Evolutionary conservation across 2,113 vertebrate genomes (phyloP).

Genomic region (Mus spicilegus): DNA sequence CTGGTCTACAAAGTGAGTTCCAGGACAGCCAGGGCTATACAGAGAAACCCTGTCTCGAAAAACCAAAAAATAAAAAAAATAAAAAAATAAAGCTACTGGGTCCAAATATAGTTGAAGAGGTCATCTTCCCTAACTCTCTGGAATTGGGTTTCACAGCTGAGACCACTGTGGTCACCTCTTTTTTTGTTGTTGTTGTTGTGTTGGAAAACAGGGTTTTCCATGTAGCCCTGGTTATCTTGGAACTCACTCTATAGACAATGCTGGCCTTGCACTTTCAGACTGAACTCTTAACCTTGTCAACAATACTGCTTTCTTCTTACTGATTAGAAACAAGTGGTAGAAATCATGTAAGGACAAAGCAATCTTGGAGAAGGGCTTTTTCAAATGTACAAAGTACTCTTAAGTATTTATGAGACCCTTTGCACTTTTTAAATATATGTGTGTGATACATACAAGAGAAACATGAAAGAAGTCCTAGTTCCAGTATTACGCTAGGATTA

Average conservation of each 20-base stretch:
- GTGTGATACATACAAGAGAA: background rate
- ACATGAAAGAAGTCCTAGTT: slow-evolving; percentile 14
- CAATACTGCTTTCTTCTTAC: background rate
- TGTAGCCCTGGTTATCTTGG: too few relatives aligned
- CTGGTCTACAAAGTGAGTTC: too few relatives aligned
- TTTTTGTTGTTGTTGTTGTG: too few relatives aligned
- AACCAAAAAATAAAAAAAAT: too few relatives aligned
- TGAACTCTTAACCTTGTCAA: background rate
- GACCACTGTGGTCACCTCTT: background rate
- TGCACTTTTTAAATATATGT: background rate
- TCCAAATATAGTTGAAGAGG: background rate
- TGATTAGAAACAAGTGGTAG: background rate
- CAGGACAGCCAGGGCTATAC: too few relatives aligned
- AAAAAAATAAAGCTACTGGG: background rate
- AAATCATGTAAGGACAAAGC: background rate
- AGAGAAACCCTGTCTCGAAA: too few relatives aligned
- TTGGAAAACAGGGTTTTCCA: too few relatives aligned
- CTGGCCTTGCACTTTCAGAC: background rate
- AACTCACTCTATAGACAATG: too few relatives aligned
- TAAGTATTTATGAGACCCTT: background rate
- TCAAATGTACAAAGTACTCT: background rate
- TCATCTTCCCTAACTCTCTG: background rate
- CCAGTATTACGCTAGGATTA: background rate
- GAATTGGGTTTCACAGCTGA: background rate
- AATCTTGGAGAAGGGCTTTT: slow-evolving; percentile 1